A percentile compares a stretch with the other conserved stretches of the same genome.
phyloP scores from a whole-genome alignment of 2,888 invertebrate species.

The Melinaea marsaeus region DNA sequence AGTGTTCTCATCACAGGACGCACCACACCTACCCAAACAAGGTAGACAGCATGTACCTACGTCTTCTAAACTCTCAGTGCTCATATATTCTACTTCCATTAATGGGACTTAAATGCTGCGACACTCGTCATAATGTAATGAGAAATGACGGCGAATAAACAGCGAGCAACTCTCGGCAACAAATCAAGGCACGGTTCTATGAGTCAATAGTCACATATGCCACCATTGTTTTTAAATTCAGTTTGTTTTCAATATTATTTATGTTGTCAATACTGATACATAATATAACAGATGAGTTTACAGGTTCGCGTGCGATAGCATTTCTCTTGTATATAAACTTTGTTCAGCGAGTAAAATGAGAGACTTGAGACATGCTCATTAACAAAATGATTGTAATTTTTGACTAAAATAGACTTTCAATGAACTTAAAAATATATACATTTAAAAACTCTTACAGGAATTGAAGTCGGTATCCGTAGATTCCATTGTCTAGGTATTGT shows the following conservation, averaged over 20 bases:
- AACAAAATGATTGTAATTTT: too few relatives aligned
- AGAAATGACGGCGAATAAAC: slow-evolving; percentile 22
- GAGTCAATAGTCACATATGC: slow-evolving; percentile 60
- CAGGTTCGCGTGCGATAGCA: slow-evolving; percentile 6
- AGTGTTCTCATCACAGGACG: neutral
- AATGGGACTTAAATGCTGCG: slow-evolving; percentile 34
- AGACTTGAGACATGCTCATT: too few relatives aligned
- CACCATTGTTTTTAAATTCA: slow-evolving; percentile 62
- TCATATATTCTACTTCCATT: slow-evolving; percentile 62
- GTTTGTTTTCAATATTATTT: slow-evolving; percentile 58
- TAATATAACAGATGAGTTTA: slow-evolving; percentile 55
- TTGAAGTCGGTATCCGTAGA: slow-evolving; percentile 20
- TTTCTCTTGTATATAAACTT: neutral
- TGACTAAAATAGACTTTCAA: too few relatives aligned
- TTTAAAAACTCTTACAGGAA: slow-evolving; percentile 24
- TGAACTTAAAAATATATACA: neutral
- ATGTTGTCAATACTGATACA: slow-evolving; percentile 47
- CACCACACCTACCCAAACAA: slow-evolving; percentile 49
- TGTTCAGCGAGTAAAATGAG: too few relatives aligned
- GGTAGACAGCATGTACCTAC: slow-evolving; percentile 70
- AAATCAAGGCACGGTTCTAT: slow-evolving; percentile 51
- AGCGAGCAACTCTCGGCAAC: slow-evolving; percentile 45
- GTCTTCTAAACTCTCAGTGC: slow-evolving; percentile 63
- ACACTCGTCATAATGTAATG: slow-evolving; percentile 21
- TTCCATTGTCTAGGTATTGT: slow-evolving; percentile 23